Base-by-base conservation (phyloP, 2,797 vertebrate species). In the Tarsius wallacei region DNA sequence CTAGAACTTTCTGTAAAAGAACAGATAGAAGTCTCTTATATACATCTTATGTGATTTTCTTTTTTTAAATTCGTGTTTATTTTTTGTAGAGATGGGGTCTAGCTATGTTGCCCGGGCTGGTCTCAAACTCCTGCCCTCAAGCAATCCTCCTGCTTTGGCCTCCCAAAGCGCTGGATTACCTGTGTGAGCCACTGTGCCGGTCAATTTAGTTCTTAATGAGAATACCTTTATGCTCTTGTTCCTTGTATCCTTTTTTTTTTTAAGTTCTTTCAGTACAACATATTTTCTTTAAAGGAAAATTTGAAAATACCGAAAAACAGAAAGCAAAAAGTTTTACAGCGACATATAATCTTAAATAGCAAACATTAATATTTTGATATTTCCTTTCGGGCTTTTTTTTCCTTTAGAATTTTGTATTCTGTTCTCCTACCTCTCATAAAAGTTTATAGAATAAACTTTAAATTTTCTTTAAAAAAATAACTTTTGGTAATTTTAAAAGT, bases 201-300 rank as follows among this genome's bases (percentile, higher is more conserved):
- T 42, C 42, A 42, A 42, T 61, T 96, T 94, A 64, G 31, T 85
- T 94, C 83, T 87, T 87, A 86, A 71, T 73, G 66, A 97, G 13
- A 71, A 59, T 90, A 24, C 63, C 22, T 84, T 82, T 4, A 84
- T 64, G 63, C 4, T 78, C 57, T 76, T 74, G 10, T 86, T 94
- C 80, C 53, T 51, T 86, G 71, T n/a, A 31, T 87, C 86, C 21
- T 49, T 78, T 85, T 61, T 91, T 55, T 64, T 28, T 86, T 82
- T 78, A 61, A 84, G 66, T 59, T 80, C 10, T 89, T 61, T 47
- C 57, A 51, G 22, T 84, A 51, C 78, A 88, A 88, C 71, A 55
- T 28, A 76, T 68, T 91, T 96, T 87, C 47, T 77, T 89, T 42
- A 77, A 85, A 89, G 53, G 59, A 86, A 95, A 91, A 91, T 76